These are phyloP conservation scores for Candoia aspera DNA, from an alignment of 2,113 vertebrate species.

Conservation along the genomic window DNA sequence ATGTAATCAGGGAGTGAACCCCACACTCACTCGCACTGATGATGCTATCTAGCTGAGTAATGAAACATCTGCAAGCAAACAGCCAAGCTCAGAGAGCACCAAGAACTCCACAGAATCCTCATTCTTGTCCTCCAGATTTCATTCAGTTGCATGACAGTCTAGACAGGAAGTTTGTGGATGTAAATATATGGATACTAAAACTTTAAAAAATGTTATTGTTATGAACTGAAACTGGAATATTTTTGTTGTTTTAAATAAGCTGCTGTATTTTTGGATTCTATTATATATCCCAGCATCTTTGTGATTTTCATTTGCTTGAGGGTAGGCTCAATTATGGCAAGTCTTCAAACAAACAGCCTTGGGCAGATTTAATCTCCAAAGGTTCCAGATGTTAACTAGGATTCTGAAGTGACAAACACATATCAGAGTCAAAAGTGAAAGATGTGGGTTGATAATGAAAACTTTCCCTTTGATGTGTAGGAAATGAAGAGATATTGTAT, in stretches of 20 bases:
- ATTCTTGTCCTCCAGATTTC: neutral
- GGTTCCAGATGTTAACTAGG: neutral
- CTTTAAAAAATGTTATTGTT: neutral
- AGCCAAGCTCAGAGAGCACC: too few relatives aligned
- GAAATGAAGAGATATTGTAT: constrained; percentile 9
- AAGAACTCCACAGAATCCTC: too few relatives aligned
- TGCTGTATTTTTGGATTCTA: neutral
- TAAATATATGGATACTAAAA: neutral
- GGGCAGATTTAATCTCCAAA: constrained; percentile 29
- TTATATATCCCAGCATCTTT: neutral
- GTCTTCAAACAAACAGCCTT: constrained; percentile 35
- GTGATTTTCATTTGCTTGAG: constrained; percentile 1
- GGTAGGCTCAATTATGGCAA: constrained; percentile 22
- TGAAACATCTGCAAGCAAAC: too few relatives aligned
- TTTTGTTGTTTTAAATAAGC: neutral
- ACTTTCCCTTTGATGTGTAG: neutral
- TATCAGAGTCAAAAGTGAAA: neutral
- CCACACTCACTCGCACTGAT: too few relatives aligned
- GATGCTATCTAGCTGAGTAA: too few relatives aligned
- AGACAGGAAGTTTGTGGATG: neutral
- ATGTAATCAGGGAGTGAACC: too few relatives aligned
- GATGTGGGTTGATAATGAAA: neutral
- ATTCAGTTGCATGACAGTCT: neutral
- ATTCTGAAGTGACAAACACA: neutral
- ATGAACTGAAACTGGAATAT: neutral